Evolutionary conservation across 2,888 invertebrate genomes (phyloP).

Genomic region (Brenthis daphne): DNA sequence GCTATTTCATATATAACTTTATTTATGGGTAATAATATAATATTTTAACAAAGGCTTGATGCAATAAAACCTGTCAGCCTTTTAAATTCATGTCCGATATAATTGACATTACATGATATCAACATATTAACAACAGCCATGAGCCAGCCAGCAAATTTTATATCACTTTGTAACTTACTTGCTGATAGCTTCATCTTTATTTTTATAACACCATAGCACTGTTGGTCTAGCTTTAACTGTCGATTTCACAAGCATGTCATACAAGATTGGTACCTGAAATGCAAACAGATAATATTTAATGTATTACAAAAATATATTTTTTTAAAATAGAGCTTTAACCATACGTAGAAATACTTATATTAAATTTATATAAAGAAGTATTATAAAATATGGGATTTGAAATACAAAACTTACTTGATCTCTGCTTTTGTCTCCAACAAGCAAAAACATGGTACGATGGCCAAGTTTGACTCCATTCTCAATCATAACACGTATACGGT

Average conservation of each 20-base stretch:
- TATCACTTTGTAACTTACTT: conserved; percentile 80
- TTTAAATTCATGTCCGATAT: too few species aligned
- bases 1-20: too few species aligned
- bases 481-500: conserved; percentile 95
- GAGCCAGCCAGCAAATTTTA: too few species aligned
- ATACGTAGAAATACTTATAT: too few species aligned
- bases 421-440: conserved; percentile 97
- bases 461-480: conserved; percentile 97
- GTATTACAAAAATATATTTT: neutral
- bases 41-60: too few species aligned
- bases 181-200: conserved; percentile 92
- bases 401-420: conserved; percentile 88
- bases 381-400: neutral
- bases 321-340: neutral
- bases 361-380: too few species aligned
- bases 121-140: too few species aligned
- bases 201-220: conserved; percentile 99
- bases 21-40: too few species aligned
- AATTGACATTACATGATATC: too few species aligned
- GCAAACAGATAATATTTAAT: conserved; percentile 35
- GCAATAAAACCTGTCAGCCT: too few species aligned
- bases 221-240: conserved; percentile 95
- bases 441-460: conserved; percentile 96
- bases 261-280: conserved; percentile 94
- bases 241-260: conserved; percentile 98